Percentiles rank a stretch among this genome's conserved stretches.
These are phyloP conservation scores for Caenorhabditis sp. DNA, from an alignment of 2,888 invertebrate species.

Conservation along the genomic window DNA sequence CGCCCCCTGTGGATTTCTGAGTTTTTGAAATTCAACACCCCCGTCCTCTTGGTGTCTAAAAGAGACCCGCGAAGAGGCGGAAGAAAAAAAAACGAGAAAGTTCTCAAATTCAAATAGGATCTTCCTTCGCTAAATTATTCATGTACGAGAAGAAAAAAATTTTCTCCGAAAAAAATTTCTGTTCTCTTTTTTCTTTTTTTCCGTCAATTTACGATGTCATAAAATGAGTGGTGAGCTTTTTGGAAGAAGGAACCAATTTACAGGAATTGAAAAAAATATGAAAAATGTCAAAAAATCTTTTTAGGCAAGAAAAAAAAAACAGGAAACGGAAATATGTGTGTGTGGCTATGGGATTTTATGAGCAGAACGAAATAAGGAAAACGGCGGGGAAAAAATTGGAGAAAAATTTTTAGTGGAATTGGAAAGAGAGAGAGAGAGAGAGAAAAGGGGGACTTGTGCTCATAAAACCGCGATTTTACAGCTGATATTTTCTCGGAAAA, in stretches of 20 bases:
- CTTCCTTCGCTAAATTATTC: not conserved
- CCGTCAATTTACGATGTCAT: too few species aligned
- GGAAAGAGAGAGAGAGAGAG: too few species aligned
- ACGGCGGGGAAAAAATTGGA: not conserved
- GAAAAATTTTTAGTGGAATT: not conserved
- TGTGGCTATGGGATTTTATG: not conserved
- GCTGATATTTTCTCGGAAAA: slow-evolving; percentile 12
- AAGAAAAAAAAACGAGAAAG: not conserved
- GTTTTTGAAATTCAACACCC: slow-evolving; percentile 20
- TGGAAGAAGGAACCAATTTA: too few species aligned
- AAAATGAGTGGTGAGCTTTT: too few species aligned
- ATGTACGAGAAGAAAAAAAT: not conserved
- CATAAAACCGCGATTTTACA: slow-evolving; percentile 25
- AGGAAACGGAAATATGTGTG: not conserved
- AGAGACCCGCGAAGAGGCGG: not conserved
- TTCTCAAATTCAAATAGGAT: slow-evolving; percentile 2
- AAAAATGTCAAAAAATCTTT: too few species aligned
- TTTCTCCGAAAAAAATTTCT: too few species aligned
- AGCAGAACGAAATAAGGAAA: not conserved
- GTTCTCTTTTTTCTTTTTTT: too few species aligned
- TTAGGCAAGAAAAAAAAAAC: not conserved
- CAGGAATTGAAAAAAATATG: too few species aligned
- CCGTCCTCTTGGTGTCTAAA: not conserved
- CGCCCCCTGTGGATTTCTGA: slow-evolving; percentile 7
- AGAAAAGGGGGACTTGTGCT: not conserved